Evolutionary conservation across 2,888 invertebrate genomes (phyloP).

Genomic region (Aphelenchoides bicaudatus): DNA sequence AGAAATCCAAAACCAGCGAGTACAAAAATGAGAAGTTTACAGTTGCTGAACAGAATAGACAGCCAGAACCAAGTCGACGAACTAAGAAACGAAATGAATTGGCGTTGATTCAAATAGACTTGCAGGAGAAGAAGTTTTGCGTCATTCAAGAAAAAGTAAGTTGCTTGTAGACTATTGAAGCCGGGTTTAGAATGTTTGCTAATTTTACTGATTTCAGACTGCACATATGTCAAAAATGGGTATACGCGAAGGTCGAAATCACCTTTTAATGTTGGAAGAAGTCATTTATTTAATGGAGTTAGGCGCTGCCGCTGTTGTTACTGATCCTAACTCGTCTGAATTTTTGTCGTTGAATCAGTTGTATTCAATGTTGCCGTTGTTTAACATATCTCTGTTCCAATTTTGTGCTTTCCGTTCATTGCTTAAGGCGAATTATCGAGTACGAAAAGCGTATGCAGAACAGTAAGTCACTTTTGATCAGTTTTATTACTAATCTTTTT

Average conservation of each 20-base stretch:
- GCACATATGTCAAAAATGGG: conserved; percentile 44
- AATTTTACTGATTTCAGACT: conserved; percentile 28
- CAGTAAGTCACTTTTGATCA: conserved; percentile 2
- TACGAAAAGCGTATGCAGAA: background rate
- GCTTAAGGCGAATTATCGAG: background rate
- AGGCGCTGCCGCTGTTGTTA: conserved; percentile 22
- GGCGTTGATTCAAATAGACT: background rate
- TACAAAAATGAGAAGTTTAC: too few species aligned
- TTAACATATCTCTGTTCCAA: background rate
- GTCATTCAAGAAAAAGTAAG: conserved; percentile 2
- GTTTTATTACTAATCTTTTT: conserved; percentile 5
- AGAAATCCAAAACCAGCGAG: too few species aligned
- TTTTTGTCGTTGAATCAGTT: conserved; percentile 9
- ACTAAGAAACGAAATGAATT: conserved; percentile 10
- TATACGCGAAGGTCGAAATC: conserved; percentile 3
- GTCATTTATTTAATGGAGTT: conserved; percentile 41
- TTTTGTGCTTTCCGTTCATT: conserved; percentile 1
- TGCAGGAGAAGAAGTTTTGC: background rate
- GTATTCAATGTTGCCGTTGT: conserved; percentile 1
- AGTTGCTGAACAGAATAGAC: too few species aligned
- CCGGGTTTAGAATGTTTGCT: background rate
- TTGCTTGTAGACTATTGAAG: background rate
- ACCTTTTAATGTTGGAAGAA: conserved; percentile 43
- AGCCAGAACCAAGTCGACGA: conserved; percentile 14
- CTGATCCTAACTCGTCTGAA: background rate